phyloP scores from a whole-genome alignment of 2,797 vertebrate genomes.

The Diceros bicornis region DNA sequence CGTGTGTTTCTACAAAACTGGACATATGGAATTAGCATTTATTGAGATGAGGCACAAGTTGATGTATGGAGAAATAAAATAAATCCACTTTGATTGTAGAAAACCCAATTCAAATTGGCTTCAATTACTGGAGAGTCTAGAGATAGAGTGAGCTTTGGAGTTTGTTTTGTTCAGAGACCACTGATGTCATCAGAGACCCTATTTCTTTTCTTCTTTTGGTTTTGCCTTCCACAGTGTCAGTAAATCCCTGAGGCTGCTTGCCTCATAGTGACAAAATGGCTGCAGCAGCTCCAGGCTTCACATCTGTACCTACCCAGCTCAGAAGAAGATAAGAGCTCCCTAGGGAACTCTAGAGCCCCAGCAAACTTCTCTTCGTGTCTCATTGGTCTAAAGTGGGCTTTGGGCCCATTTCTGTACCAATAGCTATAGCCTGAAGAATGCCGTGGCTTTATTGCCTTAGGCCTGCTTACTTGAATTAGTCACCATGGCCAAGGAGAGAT shows the following conservation, averaged over 20 bases:
- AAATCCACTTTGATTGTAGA: not conserved
- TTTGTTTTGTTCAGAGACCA: not conserved
- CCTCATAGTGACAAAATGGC: not conserved
- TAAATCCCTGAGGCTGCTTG: not conserved
- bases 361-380: not conserved
- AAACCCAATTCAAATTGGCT: not conserved
- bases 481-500: not conserved
- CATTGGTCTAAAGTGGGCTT: not conserved
- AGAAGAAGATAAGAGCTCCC: not conserved
- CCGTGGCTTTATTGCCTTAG: not conserved
- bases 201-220: not conserved
- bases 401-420: not conserved
- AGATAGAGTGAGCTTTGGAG: not conserved
- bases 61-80: not conserved
- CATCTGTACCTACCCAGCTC: not conserved
- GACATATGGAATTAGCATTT: not conserved
- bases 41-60: not conserved
- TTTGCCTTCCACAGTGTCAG: not conserved
- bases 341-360: not conserved
- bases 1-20: not conserved
- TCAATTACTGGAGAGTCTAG: not conserved
- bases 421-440: not conserved
- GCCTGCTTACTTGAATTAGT: not conserved
- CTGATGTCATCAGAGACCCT: rapidly evolving
- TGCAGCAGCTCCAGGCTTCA: not conserved